Evolutionary conservation across 2,113 vertebrate genomes (phyloP).

Genomic region (Suricata suricatta): DNA sequence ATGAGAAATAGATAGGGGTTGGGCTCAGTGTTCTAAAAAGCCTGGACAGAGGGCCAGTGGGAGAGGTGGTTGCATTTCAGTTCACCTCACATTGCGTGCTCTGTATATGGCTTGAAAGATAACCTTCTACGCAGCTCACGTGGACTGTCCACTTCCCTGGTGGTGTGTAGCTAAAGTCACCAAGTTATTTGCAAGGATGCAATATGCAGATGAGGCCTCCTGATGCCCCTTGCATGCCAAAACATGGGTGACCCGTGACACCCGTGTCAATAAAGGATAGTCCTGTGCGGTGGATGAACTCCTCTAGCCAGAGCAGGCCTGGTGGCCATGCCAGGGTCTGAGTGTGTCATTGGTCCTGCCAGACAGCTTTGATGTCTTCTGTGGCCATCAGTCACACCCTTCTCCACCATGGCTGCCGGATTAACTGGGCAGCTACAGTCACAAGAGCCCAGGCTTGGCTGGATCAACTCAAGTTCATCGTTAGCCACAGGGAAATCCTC

Average conservation of each 20-base stretch:
- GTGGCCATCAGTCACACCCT: neutral
- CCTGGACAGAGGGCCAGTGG: neutral
- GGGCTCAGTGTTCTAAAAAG: conserved; percentile 38
- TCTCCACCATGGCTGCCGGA: neutral
- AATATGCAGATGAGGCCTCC: neutral
- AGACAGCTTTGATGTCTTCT: conserved; percentile 23
- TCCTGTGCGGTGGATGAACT: neutral
- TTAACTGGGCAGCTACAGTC: neutral
- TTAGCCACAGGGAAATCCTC: neutral
- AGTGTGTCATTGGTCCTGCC: neutral
- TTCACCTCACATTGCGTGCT: neutral
- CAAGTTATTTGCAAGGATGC: neutral
- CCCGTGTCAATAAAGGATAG: neutral
- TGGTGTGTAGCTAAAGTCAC: neutral
- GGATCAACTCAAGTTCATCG: neutral
- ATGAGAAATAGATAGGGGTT: conserved; percentile 53
- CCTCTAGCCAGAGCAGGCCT: neutral
- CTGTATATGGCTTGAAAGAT: neutral
- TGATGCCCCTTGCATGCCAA: neutral
- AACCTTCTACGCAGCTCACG: neutral
- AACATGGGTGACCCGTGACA: neutral
- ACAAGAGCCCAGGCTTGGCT: neutral
- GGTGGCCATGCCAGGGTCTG: neutral
- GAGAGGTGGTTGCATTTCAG: neutral
- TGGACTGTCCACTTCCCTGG: neutral